These are phyloP conservation scores for Pogonocichla stellata DNA, from an alignment of 2,113 vertebrate genomes.

Conservation along the genomic window DNA sequence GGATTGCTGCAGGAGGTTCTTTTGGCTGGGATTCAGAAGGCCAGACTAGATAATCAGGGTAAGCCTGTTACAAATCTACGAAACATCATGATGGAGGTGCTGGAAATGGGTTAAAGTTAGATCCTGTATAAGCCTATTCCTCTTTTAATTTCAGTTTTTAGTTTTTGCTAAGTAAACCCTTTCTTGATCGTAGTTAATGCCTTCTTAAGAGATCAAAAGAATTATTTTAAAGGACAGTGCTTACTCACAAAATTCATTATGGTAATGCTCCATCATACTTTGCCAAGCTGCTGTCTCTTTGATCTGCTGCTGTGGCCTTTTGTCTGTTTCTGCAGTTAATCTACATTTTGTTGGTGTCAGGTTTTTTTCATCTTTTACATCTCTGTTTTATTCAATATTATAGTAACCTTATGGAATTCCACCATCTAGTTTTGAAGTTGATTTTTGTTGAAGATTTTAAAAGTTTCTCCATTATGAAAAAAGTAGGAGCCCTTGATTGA, in stretches of 20 bases:
- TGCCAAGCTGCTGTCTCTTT: constrained; percentile 64
- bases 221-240: constrained; percentile 62
- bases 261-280: constrained; percentile 60
- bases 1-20: background rate
- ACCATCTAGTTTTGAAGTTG: background rate
- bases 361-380: constrained; percentile 25
- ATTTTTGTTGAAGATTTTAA: background rate
- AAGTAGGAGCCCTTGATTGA: background rate
- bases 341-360: constrained; percentile 71
- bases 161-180: constrained; percentile 55
- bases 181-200: constrained; percentile 71
- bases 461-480: background rate
- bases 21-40: background rate
- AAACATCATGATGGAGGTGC: background rate
- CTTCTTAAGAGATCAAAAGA: constrained; percentile 74
- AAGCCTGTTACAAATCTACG: background rate
- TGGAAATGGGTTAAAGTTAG: constrained; percentile 31
- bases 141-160: background rate
- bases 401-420: constrained; percentile 17
- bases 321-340: constrained; percentile 68
- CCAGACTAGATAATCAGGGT: background rate
- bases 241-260: constrained; percentile 78
- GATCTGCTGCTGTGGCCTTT: constrained; percentile 67
- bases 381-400: constrained; percentile 23
- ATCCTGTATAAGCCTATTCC: background rate